Evolutionary conservation across 1,140 invertebrate species (phyloP).

Genomic region (Penaeus chinensis): DNA sequence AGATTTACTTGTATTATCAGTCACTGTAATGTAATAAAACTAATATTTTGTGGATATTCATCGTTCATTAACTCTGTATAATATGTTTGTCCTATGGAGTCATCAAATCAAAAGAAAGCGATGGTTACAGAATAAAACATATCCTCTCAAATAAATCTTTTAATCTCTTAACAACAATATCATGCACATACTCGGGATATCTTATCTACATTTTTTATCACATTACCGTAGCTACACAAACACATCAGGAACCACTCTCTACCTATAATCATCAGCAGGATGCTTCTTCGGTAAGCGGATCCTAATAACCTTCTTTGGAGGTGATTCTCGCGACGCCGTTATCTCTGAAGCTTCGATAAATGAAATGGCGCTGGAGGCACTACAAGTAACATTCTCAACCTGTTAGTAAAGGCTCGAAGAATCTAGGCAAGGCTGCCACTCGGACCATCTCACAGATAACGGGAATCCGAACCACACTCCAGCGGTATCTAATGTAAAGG

Average conservation of each 20-base stretch:
- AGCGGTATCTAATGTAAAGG: too few species aligned
- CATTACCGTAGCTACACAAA: slow-evolving; percentile 56
- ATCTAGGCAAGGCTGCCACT: too few species aligned
- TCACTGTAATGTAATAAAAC: too few species aligned
- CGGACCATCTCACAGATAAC: too few species aligned
- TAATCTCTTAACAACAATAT: slow-evolving; percentile 59
- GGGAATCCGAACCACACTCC: too few species aligned
- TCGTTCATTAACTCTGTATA: neutral
- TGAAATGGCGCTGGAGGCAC: too few species aligned
- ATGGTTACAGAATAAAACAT: neutral
- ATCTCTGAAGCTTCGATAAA: neutral
- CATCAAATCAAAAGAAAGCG: neutral
- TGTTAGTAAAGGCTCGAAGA: too few species aligned
- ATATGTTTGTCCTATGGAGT: neutral
- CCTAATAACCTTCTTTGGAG: neutral
- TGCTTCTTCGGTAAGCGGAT: slow-evolving; percentile 12
- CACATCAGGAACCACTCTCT: slow-evolving; percentile 42
- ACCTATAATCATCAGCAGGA: slow-evolving; percentile 32
- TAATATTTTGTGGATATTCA: too few species aligned
- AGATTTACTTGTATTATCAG: too few species aligned
- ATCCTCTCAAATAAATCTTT: slow-evolving; percentile 45
- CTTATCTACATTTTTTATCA: slow-evolving; percentile 57
- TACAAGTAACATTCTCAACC: too few species aligned
- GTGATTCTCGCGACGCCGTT: neutral
- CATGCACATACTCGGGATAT: slow-evolving; percentile 57